phyloP scores from a whole-genome alignment of 2,888 invertebrate species.

The Limnephilus marmoratus region DNA sequence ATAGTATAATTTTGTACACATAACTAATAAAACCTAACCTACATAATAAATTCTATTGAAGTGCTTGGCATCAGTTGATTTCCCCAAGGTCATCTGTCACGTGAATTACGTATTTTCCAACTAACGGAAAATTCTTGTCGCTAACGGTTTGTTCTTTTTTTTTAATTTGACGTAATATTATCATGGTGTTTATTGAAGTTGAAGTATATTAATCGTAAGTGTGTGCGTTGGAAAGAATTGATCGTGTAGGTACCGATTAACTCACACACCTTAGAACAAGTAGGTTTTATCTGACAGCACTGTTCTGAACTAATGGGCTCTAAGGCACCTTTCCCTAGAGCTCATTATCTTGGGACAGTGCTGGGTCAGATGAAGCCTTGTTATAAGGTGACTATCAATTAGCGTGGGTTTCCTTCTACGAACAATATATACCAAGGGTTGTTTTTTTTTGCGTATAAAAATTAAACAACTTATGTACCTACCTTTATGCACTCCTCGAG shows the following conservation, averaged over 20 bases:
- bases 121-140: background rate
- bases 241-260: background rate
- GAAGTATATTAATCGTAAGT: background rate
- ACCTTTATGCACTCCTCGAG: too few relatives aligned
- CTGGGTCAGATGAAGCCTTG: too few relatives aligned
- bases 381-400: too few relatives aligned
- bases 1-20: background rate
- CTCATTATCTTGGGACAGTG: too few relatives aligned
- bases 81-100: background rate
- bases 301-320: too few relatives aligned
- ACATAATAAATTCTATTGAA: background rate
- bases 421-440: too few relatives aligned
- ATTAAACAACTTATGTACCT: too few relatives aligned
- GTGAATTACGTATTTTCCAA: background rate
- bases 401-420: too few relatives aligned
- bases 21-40: background rate
- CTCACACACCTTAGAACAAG: too few relatives aligned
- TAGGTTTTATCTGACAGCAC: too few relatives aligned
- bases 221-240: background rate
- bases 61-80: background rate
- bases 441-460: too few relatives aligned
- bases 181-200: background rate
- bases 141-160: background rate
- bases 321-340: too few relatives aligned
- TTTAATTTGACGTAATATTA: background rate